phyloP scores from a whole-genome alignment of 92 coral and sea anemone genomes.

The Paragorgia papillata region DNA sequence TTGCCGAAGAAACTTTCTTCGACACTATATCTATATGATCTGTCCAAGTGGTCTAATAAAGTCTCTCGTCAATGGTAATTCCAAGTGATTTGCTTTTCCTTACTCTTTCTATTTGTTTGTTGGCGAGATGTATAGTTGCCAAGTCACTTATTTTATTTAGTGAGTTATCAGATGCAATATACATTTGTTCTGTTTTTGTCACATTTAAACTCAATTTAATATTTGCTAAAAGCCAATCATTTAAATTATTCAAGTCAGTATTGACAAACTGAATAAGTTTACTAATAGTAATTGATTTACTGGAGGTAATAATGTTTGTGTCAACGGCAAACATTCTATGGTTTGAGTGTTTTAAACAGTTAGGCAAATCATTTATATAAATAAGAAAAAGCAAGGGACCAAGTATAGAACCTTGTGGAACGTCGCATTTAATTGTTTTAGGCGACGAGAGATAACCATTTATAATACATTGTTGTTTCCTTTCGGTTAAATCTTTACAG shows the following conservation, averaged over 20 bases:
- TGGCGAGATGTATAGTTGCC: no score
- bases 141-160: not conserved
- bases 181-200: conserved; percentile 23
- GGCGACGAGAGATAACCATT: not conserved
- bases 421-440: no score
- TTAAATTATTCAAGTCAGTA: not conserved
- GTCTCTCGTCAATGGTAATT: not conserved
- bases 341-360: not conserved
- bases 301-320: conserved; percentile 7
- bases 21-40: not conserved
- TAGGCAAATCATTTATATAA: no score
- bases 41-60: not conserved
- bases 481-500: not conserved
- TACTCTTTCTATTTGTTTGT: not conserved
- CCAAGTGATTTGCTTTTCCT: not conserved
- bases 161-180: conserved; percentile 30
- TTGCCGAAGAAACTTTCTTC: not conserved
- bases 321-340: conserved; percentile 33
- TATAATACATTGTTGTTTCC: not conserved
- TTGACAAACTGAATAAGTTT: not conserved
- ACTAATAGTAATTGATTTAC: not conserved
- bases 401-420: no score
- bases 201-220: conserved; percentile 16
- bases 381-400: no score
- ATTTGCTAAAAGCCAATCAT: conserved; percentile 29